These are phyloP conservation scores for Chunga burmeisteri DNA, from an alignment of 2,113 vertebrate genomes.

Conservation along the genomic window DNA sequence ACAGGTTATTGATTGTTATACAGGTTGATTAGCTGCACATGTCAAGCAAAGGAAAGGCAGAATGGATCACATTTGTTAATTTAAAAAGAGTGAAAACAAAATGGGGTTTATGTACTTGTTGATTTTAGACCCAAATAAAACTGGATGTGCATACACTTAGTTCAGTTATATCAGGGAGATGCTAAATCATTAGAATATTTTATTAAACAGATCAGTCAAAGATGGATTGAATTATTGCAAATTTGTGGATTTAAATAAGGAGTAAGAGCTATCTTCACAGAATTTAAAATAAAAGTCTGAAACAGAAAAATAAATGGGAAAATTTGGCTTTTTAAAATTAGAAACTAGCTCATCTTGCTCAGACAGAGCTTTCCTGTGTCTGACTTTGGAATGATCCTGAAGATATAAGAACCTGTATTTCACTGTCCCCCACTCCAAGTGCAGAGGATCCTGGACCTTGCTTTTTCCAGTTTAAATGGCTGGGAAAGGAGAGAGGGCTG, in stretches of 20 bases:
- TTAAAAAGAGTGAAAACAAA: background rate
- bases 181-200: background rate
- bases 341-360: background rate
- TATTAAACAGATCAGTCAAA: background rate
- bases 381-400: background rate
- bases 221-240: background rate
- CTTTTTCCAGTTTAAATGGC: background rate
- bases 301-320: background rate
- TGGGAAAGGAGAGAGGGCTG: background rate
- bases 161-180: background rate
- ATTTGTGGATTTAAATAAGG: background rate
- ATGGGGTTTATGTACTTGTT: background rate
- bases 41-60: background rate
- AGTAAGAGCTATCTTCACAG: background rate
- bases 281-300: background rate
- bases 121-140: background rate
- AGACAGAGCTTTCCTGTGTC: background rate
- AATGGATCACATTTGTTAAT: background rate
- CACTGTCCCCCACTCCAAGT: background rate
- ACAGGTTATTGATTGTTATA: background rate
- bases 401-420: background rate
- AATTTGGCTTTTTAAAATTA: background rate
- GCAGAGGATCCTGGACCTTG: background rate
- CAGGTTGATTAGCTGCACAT: constrained; percentile 13
- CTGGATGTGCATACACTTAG: background rate